These are phyloP conservation scores for Chrysomallon squamiferum DNA, from an alignment of 1,140 invertebrate species.

Conservation along the genomic window DNA sequence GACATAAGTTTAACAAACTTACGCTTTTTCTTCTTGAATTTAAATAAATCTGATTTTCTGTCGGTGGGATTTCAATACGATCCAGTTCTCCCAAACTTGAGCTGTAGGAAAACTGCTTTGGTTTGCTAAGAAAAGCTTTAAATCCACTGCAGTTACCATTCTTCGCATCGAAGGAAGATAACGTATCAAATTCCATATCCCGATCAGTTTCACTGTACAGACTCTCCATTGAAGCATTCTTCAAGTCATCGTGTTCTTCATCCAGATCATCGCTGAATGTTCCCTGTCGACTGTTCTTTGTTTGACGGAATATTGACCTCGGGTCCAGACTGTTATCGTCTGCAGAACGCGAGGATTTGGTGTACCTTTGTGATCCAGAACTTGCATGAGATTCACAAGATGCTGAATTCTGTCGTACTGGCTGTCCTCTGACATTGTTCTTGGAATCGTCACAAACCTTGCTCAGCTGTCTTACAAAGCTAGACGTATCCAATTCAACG, in stretches of 20 bases:
- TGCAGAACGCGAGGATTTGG: constrained; percentile 9
- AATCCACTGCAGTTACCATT: not conserved
- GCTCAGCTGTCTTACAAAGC: constrained; percentile 34
- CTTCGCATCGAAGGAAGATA: constrained; percentile 3
- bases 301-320: constrained; percentile 12
- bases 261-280: constrained; percentile 29
- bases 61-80: constrained; percentile 6
- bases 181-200: constrained; percentile 25
- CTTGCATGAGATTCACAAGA: constrained; percentile 23
- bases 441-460: constrained; percentile 16
- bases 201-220: constrained; percentile 29
- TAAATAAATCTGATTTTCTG: not conserved
- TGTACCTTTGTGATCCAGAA: not conserved
- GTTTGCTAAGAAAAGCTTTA: not conserved
- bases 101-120: constrained; percentile 7
- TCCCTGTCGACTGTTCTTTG: constrained; percentile 17
- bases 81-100: constrained; percentile 18
- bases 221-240: constrained; percentile 29
- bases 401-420: constrained; percentile 25
- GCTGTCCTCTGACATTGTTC: constrained; percentile 3
- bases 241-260: constrained; percentile 18
- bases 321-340: constrained; percentile 20
- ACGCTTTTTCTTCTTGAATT: constrained; percentile 10
- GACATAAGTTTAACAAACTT: constrained; percentile 16
- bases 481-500: constrained; percentile 27